Conservation (phyloP, 2,113 vertebrate species). For the Scopus umbretta region DNA sequence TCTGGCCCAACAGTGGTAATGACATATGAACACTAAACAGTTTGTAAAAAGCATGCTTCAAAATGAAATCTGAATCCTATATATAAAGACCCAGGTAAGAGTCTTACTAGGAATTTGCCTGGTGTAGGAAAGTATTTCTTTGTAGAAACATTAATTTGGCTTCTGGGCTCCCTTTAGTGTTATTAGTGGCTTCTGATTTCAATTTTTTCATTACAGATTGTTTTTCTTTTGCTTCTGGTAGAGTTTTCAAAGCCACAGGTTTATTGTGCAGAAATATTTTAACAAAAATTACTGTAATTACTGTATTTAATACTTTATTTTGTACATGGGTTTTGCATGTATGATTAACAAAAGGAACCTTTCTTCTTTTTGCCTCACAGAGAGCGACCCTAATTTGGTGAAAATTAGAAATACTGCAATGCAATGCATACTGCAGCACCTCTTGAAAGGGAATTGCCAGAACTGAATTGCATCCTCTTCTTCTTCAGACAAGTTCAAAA, state of each 20-base stretch:
- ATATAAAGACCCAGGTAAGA: slow-evolving; percentile 40
- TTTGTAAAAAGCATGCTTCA: slow-evolving; percentile 51
- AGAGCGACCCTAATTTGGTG: background rate
- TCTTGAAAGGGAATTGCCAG: slow-evolving; percentile 2
- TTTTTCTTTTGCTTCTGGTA: slow-evolving; percentile 38
- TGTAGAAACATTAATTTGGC: slow-evolving; percentile 44
- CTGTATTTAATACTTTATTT: slow-evolving; percentile 16
- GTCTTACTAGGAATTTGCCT: slow-evolving; percentile 32
- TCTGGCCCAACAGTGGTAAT: slow-evolving; percentile 69
- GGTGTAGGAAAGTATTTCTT: slow-evolving; percentile 32
- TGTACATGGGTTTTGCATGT: background rate
- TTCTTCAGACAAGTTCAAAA: background rate
- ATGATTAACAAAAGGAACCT: background rate
- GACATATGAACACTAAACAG: slow-evolving; percentile 65
- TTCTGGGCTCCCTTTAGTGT: slow-evolving; percentile 51
- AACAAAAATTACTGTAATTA: slow-evolving; percentile 40
- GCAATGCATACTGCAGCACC: background rate
- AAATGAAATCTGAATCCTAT: slow-evolving; percentile 52
- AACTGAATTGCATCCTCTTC: background rate
- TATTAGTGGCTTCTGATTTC: slow-evolving; percentile 43
- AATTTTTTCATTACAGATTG: slow-evolving; percentile 25
- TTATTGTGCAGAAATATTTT: slow-evolving; percentile 50
- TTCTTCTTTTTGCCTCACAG: background rate
- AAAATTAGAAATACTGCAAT: background rate
- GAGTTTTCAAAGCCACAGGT: slow-evolving; percentile 34